These are phyloP conservation scores for Synanthedon myopaeformis DNA, from an alignment of 2,888 invertebrate genomes.

Conservation along the genomic window DNA sequence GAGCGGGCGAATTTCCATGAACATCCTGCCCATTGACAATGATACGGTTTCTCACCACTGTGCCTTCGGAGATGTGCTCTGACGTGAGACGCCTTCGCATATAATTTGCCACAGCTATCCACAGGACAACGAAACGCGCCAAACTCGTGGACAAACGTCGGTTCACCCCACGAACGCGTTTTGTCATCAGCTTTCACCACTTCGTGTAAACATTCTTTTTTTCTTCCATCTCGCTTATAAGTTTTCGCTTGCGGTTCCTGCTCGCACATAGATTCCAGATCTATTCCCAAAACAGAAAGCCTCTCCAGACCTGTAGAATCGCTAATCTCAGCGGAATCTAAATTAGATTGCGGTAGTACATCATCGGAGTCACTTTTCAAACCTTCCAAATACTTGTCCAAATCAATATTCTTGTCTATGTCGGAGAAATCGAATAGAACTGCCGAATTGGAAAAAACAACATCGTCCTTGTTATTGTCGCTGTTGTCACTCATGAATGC, in stretches of 20 bases:
- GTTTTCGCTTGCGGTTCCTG: constrained; percentile 26
- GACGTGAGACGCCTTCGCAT: constrained; percentile 90
- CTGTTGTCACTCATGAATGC: constrained; percentile 44
- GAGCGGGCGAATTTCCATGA: constrained; percentile 94
- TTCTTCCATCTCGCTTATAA: constrained; percentile 16
- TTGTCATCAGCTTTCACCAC: constrained; percentile 23
- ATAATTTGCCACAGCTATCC: constrained; percentile 80
- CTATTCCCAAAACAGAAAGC: constrained; percentile 25
- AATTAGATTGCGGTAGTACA: constrained; percentile 20
- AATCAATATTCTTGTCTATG: constrained; percentile 45
- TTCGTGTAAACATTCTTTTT: constrained; percentile 8
- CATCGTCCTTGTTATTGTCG: constrained; percentile 39
- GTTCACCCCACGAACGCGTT: constrained; percentile 47
- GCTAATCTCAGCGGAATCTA: constrained; percentile 20
- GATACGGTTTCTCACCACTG: constrained; percentile 83
- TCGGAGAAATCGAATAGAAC: constrained; percentile 51
- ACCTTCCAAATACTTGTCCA: constrained; percentile 54
- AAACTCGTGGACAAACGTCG: constrained; percentile 53
- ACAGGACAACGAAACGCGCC: constrained; percentile 78
- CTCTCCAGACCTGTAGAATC: constrained; percentile 21
- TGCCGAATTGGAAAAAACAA: constrained; percentile 26
- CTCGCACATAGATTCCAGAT: constrained; percentile 28
- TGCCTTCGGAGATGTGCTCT: constrained; percentile 90
- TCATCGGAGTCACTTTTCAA: constrained; percentile 43
- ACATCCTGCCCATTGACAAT: constrained; percentile 83